Conservation (phyloP, 2,888 invertebrate species). For the Yponomeuta malinellus region DNA sequence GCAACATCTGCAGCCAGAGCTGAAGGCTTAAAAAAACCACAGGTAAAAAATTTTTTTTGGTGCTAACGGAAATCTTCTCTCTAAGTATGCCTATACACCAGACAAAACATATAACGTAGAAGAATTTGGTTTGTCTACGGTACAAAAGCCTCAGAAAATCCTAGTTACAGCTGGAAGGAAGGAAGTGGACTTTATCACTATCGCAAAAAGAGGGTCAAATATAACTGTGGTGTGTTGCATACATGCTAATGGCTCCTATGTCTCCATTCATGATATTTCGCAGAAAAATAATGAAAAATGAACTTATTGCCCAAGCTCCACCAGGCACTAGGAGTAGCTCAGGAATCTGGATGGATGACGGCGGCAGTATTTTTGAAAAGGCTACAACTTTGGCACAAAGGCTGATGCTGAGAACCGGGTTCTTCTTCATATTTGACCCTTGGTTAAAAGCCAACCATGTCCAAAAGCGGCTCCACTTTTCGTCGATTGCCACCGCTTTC, state of each 20-base stretch:
- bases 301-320: slow-evolving; percentile 39
- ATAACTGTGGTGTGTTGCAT: slow-evolving; percentile 39
- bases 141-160: slow-evolving; percentile 34
- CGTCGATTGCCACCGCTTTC: too few species aligned
- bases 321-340: slow-evolving; percentile 34
- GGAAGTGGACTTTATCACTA: slow-evolving; percentile 42
- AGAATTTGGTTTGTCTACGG: slow-evolving; percentile 47
- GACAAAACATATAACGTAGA: slow-evolving; percentile 42
- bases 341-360: slow-evolving; percentile 37
- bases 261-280: slow-evolving; percentile 44
- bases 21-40: slow-evolving; percentile 21
- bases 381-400: slow-evolving; percentile 27
- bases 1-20: slow-evolving; percentile 22
- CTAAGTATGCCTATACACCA: slow-evolving; percentile 22
- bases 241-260: slow-evolving; percentile 27
- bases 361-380: slow-evolving; percentile 30
- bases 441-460: too few species aligned
- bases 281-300: slow-evolving; percentile 31
- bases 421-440: slow-evolving; percentile 22
- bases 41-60: slow-evolving; percentile 23
- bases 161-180: slow-evolving; percentile 38
- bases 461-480: too few species aligned
- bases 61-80: neutral
- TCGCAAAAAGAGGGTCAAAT: slow-evolving; percentile 40
- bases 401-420: slow-evolving; percentile 28